These are phyloP conservation scores for Dipus sagitta DNA, from an alignment of 2,797 vertebrate species.

Conservation along the genomic window DNA sequence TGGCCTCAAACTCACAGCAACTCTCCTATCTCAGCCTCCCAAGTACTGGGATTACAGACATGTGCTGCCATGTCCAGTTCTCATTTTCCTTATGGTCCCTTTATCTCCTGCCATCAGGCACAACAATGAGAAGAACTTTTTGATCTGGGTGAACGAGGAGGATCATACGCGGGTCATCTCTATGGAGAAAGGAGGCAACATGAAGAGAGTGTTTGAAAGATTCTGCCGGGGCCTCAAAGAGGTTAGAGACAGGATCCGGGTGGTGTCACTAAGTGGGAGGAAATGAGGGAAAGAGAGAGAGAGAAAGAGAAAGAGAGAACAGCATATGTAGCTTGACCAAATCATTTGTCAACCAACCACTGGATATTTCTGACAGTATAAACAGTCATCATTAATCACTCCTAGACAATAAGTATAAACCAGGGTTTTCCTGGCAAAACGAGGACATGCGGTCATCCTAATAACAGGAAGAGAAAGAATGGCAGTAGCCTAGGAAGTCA, in stretches of 20 bases:
- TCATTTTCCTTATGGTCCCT: slow-evolving; percentile 40
- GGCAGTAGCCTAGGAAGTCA: slow-evolving; percentile 26
- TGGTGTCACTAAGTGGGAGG: slow-evolving; percentile 51
- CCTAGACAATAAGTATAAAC: slow-evolving; percentile 35
- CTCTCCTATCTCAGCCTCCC: no score
- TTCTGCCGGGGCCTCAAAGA: slow-evolving; percentile 97
- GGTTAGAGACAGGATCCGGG: slow-evolving; percentile 86
- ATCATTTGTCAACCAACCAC: slow-evolving; percentile 1
- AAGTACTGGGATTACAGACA: no score
- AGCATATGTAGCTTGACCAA: background rate
- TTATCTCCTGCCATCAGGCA: slow-evolving; percentile 89
- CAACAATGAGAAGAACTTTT: slow-evolving; percentile 98
- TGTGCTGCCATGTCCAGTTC: background rate
- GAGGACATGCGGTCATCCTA: slow-evolving; percentile 1
- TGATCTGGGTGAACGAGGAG: slow-evolving; percentile 99
- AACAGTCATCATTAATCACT: slow-evolving; percentile 20
- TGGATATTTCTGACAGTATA: background rate
- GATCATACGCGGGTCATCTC: slow-evolving; percentile 98
- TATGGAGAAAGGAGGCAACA: slow-evolving; percentile 99
- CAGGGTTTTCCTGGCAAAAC: slow-evolving; percentile 43
- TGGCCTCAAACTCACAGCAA: no score
- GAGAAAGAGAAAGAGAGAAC: background rate
- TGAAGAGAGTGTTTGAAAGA: slow-evolving; percentile 98
- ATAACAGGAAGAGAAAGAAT: slow-evolving; percentile 36
- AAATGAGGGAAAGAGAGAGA: slow-evolving; percentile 22